phyloP scores from a whole-genome alignment of 2,113 vertebrate species.

The Motacilla tschutschensis region DNA sequence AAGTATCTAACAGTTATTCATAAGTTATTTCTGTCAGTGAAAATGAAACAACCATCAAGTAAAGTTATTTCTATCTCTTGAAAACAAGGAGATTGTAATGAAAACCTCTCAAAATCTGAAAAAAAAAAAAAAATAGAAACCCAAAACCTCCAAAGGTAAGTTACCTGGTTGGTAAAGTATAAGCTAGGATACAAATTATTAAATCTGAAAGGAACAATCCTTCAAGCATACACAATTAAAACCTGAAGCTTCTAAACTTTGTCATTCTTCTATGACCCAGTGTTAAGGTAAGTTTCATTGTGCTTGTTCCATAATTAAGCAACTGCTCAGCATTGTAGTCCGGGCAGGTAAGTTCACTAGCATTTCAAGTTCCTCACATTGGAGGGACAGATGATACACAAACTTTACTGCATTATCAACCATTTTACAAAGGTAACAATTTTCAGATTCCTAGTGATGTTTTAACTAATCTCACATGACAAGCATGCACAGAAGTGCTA shows the following conservation, averaged over 20 bases:
- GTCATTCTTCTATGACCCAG: background rate
- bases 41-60: background rate
- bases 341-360: background rate
- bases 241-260: background rate
- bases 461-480: background rate
- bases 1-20: background rate
- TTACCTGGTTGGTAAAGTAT: background rate
- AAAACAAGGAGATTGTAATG: background rate
- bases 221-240: background rate
- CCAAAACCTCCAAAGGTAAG: background rate
- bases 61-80: background rate
- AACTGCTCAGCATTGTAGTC: background rate
- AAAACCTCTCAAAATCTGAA: background rate
- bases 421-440: background rate
- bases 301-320: background rate
- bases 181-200: background rate
- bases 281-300: background rate
- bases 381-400: background rate
- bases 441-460: background rate
- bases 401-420: background rate
- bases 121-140: background rate
- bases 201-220: background rate
- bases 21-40: background rate
- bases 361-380: background rate
- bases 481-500: background rate